These are phyloP conservation scores for Himalopsyche japonica DNA, from an alignment of 2,888 invertebrate genomes.

Conservation along the genomic window DNA sequence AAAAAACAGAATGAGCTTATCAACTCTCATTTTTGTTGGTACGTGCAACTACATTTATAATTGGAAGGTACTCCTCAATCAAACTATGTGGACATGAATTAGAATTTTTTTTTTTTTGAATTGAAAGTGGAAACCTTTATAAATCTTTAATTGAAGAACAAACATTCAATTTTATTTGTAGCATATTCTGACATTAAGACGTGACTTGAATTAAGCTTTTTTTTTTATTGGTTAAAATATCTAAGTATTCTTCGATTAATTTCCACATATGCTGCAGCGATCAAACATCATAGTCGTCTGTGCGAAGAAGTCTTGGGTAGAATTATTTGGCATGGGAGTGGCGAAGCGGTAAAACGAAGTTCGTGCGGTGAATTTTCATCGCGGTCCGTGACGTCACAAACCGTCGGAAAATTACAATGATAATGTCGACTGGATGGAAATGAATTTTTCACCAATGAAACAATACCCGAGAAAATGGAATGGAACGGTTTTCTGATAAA, in stretches of 20 bases:
- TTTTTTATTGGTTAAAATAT: not conserved
- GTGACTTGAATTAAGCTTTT: not conserved
- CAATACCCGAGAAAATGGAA: not conserved
- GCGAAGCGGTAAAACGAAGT: not conserved
- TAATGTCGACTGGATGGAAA: not conserved
- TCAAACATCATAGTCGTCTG: not conserved
- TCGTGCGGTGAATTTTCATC: not conserved
- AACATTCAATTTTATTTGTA: too few relatives aligned
- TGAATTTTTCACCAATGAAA: not conserved
- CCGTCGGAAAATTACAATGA: not conserved
- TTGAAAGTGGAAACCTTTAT: too few relatives aligned
- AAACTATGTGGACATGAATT: too few relatives aligned
- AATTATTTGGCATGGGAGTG: not conserved
- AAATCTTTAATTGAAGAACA: too few relatives aligned
- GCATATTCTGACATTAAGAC: too few relatives aligned
- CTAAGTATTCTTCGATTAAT: not conserved
- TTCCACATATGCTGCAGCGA: not conserved
- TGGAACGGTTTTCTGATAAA: not conserved
- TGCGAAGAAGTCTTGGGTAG: not conserved
- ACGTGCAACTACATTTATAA: too few relatives aligned
- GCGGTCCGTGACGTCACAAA: constrained; percentile 1
- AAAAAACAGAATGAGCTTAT: too few relatives aligned
- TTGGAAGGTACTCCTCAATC: too few relatives aligned
- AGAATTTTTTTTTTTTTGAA: too few relatives aligned
- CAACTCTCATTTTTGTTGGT: too few relatives aligned